Percentiles rank a stretch among this genome's conserved stretches.
Evolutionary conservation across 2,797 vertebrate species (phyloP).

Genomic region (Ctenopoma kingsleyae): DNA sequence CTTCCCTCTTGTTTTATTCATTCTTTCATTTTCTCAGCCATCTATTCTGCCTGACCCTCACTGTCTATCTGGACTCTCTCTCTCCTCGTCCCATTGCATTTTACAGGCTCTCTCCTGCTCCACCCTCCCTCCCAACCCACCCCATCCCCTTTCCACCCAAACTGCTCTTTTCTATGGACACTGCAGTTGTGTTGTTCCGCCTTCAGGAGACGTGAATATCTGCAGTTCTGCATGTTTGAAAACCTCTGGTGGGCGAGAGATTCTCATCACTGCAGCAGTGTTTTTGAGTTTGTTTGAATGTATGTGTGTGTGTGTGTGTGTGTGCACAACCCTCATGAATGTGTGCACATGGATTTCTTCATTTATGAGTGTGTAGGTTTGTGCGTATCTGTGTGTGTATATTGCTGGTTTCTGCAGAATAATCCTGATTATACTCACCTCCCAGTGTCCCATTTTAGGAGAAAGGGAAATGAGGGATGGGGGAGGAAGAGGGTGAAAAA

Average conservation of each 20-base stretch:
- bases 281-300: background rate
- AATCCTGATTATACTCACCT: slow-evolving; percentile 81
- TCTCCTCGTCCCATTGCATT: slow-evolving; percentile 44
- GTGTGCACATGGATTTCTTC: slow-evolving; percentile 34
- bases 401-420: slow-evolving; percentile 64
- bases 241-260: slow-evolving; percentile 73
- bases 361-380: slow-evolving; percentile 20
- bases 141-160: slow-evolving; percentile 34
- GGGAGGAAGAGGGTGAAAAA: slow-evolving; percentile 49
- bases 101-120: slow-evolving; percentile 42
- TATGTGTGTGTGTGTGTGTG: background rate
- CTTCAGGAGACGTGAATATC: slow-evolving; percentile 73
- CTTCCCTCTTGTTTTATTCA: slow-evolving; percentile 79
- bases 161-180: slow-evolving; percentile 58
- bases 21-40: slow-evolving; percentile 73
- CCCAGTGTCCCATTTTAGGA: slow-evolving; percentile 78
- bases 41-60: slow-evolving; percentile 59
- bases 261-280: slow-evolving; percentile 62
- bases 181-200: slow-evolving; percentile 70
- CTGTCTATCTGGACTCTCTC: slow-evolving; percentile 38
- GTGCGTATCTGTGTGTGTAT: slow-evolving; percentile 23
- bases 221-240: slow-evolving; percentile 76
- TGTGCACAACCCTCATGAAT: slow-evolving; percentile 21
- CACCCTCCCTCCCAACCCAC: slow-evolving; percentile 4
- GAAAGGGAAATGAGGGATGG: slow-evolving; percentile 58